Evolutionary conservation across 2,797 vertebrate genomes (phyloP).

Genomic region (Enoplosus armatus): DNA sequence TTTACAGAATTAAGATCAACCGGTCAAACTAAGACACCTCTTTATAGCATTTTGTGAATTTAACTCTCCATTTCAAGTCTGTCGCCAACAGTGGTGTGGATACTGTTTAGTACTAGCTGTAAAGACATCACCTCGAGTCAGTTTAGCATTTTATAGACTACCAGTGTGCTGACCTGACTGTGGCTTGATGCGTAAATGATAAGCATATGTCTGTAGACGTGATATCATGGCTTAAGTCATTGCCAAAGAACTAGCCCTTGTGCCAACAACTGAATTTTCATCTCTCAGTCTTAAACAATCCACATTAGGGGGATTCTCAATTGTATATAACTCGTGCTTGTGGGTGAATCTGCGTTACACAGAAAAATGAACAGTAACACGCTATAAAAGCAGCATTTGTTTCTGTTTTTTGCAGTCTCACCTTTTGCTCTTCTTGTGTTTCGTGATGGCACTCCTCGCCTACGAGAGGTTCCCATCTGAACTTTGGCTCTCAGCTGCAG

Average conservation of each 20-base stretch:
- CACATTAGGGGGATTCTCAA: conserved; percentile 38
- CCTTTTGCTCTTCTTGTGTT: conserved; percentile 50
- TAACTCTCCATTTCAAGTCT: conserved; percentile 29
- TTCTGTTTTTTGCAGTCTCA: conserved; percentile 52
- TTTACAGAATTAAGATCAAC: conserved; percentile 67
- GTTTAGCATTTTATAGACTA: conserved; percentile 61
- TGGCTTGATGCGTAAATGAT: conserved; percentile 69
- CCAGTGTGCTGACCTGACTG: conserved; percentile 67
- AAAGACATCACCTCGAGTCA: conserved; percentile 55
- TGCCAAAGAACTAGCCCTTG: conserved; percentile 80
- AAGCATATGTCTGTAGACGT: conserved; percentile 76
- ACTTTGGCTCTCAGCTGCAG: conserved; percentile 49
- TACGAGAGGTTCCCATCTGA: conserved; percentile 47
- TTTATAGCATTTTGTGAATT: conserved; percentile 45
- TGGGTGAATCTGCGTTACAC: conserved; percentile 31
- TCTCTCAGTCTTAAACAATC: conserved; percentile 55
- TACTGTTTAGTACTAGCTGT: conserved; percentile 45
- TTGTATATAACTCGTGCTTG: conserved; percentile 60
- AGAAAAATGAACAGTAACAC: conserved; percentile 32
- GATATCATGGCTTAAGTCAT: conserved; percentile 77
- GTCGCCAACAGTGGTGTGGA: conserved; percentile 30
- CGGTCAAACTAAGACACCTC: conserved; percentile 39
- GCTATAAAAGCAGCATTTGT: conserved; percentile 42
- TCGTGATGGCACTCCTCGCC: conserved; percentile 27
- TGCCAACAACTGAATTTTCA: conserved; percentile 80